Evolutionary conservation across 2,797 vertebrate species (phyloP), one percentile per base, ranked within the genome.

Genomic region (Tragopan temminckii): DNA sequence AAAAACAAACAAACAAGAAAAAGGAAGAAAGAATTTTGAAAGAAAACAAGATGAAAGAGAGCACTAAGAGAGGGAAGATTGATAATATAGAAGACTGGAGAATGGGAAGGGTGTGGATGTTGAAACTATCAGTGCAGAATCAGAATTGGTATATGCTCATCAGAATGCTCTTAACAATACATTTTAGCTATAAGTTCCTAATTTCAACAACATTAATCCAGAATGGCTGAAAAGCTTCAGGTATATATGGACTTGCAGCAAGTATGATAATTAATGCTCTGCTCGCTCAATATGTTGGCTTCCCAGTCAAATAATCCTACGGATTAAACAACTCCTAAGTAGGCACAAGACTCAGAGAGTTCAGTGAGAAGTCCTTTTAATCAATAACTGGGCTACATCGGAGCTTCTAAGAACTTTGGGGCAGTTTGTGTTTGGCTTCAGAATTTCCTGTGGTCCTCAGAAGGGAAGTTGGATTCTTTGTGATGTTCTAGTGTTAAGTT

Each of bases 201-300:
- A 67, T 63, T 88, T 92, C 33, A 85, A 43, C 18, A 46, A 31
- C 13, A 58, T 29, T 48, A 38, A 79, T 25, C 62, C 48, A 58
- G 20, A 90, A 81, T 64, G 66, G 42, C 64, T 85, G 0, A 52
- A 94, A 95, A 90, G 53, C 75, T 31, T 84, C 61, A 81, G 62
- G 61, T 81, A 71, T 63, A n/a, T 43, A 52, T 71, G 63, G 64
- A 61, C 70, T 94, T 95, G 42, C 63, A 89, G 66, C 25, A 66
- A 48, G 5, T 61, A 53, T 29, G 38, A 55, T 11, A 52, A 31
- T 20, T 70, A 87, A 69, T 1, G 0, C 9, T 38, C 14, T 68
- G 18, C 9, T 1, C 2, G 40, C 3, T 29, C 80, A 27, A 16
- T 71, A 15, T 2, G 1, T 72, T 78, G 33, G 14, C 14, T 90